Base-by-base conservation (phyloP, 1,140 invertebrate genomes). In the Rhynchophorus ferrugineus region DNA sequence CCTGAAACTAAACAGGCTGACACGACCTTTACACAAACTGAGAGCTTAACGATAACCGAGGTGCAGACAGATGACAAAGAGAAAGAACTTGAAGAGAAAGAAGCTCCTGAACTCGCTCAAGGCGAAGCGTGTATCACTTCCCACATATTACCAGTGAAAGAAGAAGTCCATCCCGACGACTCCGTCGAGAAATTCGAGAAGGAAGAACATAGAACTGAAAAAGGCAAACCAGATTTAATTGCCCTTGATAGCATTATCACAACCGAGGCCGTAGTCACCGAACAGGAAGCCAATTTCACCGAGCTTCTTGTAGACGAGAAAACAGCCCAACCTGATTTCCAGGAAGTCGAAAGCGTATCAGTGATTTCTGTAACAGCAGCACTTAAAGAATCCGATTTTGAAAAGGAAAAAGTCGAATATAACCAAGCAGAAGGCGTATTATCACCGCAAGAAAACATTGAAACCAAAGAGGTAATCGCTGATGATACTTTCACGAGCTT, bases 251-350 rank as follows among this genome's bases (percentile, higher is more conserved):
- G 68, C 54, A 61, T 71, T 54, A 71, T 61, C 44, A 71, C 59
- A 60, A 71, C 53, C 49, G 66, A 65, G 46, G 41, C 58, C 13
- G 49, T 60, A 24, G 56, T 70, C 18, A 54, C 66, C 29, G 79
- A 82, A 66, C 73, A 68, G 42, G 80, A 82, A 70, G 70, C 63
- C 8, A 61, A 69, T 16, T 72, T 80, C 43, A 64, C 70, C 49
- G 46, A 64, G 52, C 49, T 65, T 6, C 61, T 70, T 53, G 68
- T 70, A 0, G 47, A 63, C 11, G 60, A 61, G 18, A 72, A 67
- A 64, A 69, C 45, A 55, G 77, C 78, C 11, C 58, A 66, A 35
- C 34, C 70, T 6, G 61, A 71, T 50, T 72, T 75, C 50, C 70
- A 77, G 57, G 64, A 72, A 13, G 72, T 70, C 8, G 69, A 75